Evolutionary conservation across 2,797 vertebrate species (phyloP).

Genomic region (Dermochelys coriacea): DNA sequence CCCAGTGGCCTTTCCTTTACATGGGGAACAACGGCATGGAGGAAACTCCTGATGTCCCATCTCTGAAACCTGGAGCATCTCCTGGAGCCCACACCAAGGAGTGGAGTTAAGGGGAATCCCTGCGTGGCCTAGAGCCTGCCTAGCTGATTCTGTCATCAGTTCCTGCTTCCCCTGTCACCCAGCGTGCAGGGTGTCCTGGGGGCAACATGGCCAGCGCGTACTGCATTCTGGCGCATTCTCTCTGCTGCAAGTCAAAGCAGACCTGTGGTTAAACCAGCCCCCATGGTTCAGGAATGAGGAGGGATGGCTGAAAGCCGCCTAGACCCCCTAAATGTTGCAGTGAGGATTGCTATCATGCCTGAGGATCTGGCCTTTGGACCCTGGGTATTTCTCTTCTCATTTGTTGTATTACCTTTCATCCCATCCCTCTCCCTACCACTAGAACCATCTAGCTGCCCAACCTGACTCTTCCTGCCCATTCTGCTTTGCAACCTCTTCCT

Average conservation of each 20-base stretch:
- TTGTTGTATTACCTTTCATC: background rate
- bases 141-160: background rate
- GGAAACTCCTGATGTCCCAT: fast-evolving
- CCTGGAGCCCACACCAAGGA: background rate
- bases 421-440: background rate
- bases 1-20: background rate
- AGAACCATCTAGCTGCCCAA: background rate
- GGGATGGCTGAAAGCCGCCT: background rate
- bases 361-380: background rate
- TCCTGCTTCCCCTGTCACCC: background rate
- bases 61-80: background rate
- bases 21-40: background rate
- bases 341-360: background rate
- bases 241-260: background rate
- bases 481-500: background rate
- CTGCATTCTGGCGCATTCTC: background rate
- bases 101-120: background rate
- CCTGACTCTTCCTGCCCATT: background rate
- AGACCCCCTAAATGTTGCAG: background rate
- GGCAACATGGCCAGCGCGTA: background rate
- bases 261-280: background rate
- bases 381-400: background rate
- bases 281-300: background rate
- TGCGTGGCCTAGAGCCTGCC: background rate
- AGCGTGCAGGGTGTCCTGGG: background rate